Evolutionary conservation across 2,113 vertebrate genomes (phyloP).

Genomic region (Myiagra hebetior): DNA sequence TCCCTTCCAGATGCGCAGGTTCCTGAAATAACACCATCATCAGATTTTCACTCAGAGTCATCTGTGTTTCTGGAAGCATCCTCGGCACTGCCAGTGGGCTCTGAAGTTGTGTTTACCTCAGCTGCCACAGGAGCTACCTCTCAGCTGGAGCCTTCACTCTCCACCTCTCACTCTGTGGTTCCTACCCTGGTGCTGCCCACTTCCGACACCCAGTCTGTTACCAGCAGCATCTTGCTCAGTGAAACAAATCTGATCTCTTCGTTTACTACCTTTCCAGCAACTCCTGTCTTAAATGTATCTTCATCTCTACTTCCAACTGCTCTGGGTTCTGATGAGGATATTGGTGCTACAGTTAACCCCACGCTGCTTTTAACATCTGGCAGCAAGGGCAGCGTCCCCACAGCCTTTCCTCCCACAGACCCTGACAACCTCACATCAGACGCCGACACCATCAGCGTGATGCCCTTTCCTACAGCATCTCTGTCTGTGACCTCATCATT

Average conservation of each 20-base stretch:
- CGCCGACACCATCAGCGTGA: neutral
- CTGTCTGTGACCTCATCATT: neutral
- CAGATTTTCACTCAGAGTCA: neutral
- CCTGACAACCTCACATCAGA: neutral
- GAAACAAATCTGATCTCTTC: constrained; percentile 20
- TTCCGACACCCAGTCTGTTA: neutral
- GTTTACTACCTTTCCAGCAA: constrained; percentile 10
- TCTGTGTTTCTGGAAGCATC: constrained; percentile 39
- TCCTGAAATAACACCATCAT: neutral
- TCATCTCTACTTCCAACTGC: neutral
- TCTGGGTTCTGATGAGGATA: neutral
- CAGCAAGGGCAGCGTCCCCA: constrained; percentile 17
- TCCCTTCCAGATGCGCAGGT: neutral
- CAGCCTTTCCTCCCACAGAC: neutral
- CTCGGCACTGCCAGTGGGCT: neutral
- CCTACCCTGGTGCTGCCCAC: constrained; percentile 29
- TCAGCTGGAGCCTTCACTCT: constrained; percentile 34
- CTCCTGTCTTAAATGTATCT: constrained; percentile 14
- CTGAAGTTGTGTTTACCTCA: constrained; percentile 68
- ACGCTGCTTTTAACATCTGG: neutral
- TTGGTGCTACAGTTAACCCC: neutral
- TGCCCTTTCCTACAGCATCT: constrained; percentile 7
- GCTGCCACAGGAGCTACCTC: constrained; percentile 70
- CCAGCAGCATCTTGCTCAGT: neutral
- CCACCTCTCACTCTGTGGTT: neutral